phyloP scores from a whole-genome alignment of 2,113 vertebrate genomes.

The Clupea harengus region DNA sequence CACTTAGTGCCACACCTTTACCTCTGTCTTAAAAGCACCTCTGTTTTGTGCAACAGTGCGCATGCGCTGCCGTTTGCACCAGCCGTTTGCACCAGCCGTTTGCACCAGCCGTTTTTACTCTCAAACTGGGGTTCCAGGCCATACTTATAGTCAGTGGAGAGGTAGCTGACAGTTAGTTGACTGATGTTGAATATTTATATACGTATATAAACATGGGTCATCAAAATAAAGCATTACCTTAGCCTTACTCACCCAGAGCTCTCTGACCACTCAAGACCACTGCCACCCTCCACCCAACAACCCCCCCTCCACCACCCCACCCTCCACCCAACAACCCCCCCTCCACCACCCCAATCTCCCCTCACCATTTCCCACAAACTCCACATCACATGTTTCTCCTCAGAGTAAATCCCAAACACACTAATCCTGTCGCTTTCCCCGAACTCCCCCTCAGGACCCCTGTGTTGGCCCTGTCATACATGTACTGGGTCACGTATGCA shows the following conservation, averaged over 20 bases:
- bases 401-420: conserved; percentile 29
- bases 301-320: not conserved
- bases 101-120: no score
- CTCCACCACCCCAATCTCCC: not conserved
- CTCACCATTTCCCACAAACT: not conserved
- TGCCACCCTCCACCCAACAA: no score
- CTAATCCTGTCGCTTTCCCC: conserved; percentile 17
- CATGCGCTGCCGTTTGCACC: no score
- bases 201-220: not conserved
- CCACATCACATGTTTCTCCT: conserved; percentile 29
- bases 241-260: not conserved
- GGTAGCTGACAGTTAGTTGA: not conserved
- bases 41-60: no score
- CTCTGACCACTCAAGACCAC: not conserved
- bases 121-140: no score
- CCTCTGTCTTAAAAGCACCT: no score
- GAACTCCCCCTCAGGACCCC: no score
- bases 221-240: not conserved
- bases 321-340: not conserved
- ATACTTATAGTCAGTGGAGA: no score
- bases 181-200: not conserved
- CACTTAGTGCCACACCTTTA: no score
- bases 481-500: not conserved
- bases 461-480: not conserved
- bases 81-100: no score